phyloP scores from a whole-genome alignment of 2,797 vertebrate genomes.

The Myripristis jacobus region DNA sequence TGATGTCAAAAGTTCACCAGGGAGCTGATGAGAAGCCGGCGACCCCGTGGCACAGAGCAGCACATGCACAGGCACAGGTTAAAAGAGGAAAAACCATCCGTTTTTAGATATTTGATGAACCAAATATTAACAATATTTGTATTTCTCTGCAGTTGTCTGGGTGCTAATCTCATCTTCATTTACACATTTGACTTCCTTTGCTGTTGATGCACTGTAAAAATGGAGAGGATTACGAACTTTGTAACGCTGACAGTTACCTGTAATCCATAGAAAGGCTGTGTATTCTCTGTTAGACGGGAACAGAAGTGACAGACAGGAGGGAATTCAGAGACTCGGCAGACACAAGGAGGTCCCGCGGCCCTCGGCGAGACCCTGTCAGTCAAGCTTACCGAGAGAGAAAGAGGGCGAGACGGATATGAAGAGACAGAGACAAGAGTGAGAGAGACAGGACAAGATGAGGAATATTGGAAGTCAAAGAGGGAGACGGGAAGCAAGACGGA shows the following conservation, averaged over 20 bases:
- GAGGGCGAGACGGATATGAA: not conserved
- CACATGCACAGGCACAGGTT: no score
- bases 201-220: not conserved
- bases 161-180: not conserved
- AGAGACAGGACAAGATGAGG: no score
- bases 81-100: no score
- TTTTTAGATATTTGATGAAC: not conserved
- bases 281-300: not conserved
- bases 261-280: not conserved
- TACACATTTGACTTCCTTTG: not conserved
- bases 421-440: not conserved
- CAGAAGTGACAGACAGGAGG: constrained; percentile 21
- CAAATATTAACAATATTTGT: not conserved
- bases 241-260: not conserved
- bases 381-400: not conserved
- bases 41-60: no score
- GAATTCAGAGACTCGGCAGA: constrained; percentile 4
- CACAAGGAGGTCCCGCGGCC: not conserved
- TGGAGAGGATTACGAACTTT: not conserved
- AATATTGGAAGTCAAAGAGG: no score
- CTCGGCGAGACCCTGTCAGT: not conserved
- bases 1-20: no score
- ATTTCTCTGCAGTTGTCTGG: not conserved
- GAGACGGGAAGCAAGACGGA: not conserved
- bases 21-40: no score